Percentiles rank a stretch among this genome's conserved stretches.
Evolutionary conservation across 2,888 invertebrate genomes (phyloP).

Genomic region (Amiota communis): DNA sequence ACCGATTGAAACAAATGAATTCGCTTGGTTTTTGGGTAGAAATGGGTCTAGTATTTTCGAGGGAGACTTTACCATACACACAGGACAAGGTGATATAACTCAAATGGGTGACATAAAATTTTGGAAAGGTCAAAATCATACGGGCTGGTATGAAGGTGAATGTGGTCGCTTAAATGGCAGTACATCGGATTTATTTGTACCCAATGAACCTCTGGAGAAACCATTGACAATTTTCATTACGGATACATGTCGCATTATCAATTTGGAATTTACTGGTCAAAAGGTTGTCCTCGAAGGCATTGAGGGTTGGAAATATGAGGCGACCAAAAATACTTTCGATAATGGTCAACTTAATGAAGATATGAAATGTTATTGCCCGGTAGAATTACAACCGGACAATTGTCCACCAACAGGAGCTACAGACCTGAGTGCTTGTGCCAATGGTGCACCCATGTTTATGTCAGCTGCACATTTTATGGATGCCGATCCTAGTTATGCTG

Average conservation of each 20-base stretch:
- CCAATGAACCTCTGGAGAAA: slow-evolving; percentile 74
- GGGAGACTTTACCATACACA: slow-evolving; percentile 84
- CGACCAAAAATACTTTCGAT: slow-evolving; percentile 80
- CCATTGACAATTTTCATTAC: slow-evolving; percentile 80
- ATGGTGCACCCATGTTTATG: slow-evolving; percentile 85
- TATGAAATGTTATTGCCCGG: slow-evolving; percentile 82
- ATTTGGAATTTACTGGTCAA: slow-evolving; percentile 61
- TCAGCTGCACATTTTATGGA: slow-evolving; percentile 87
- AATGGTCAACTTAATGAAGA: slow-evolving; percentile 78
- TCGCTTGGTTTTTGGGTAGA: slow-evolving; percentile 89
- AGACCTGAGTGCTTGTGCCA: slow-evolving; percentile 81
- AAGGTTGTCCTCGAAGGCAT: slow-evolving; percentile 57
- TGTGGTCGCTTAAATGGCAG: slow-evolving; percentile 83
- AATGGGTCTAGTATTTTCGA: slow-evolving; percentile 83
- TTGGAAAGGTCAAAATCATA: slow-evolving; percentile 80
- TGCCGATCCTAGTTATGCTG: slow-evolving; percentile 79
- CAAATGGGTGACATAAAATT: slow-evolving; percentile 80
- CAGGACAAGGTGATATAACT: slow-evolving; percentile 79
- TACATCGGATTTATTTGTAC: slow-evolving; percentile 87
- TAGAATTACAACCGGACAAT: slow-evolving; percentile 53
- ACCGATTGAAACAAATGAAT: slow-evolving; percentile 75
- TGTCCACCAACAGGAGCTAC: slow-evolving; percentile 78
- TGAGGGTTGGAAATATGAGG: slow-evolving; percentile 72
- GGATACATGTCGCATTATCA: slow-evolving; percentile 85
- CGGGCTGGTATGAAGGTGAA: slow-evolving; percentile 76